phyloP scores from a whole-genome alignment of 2,113 vertebrate genomes.

The Calypte anna region DNA sequence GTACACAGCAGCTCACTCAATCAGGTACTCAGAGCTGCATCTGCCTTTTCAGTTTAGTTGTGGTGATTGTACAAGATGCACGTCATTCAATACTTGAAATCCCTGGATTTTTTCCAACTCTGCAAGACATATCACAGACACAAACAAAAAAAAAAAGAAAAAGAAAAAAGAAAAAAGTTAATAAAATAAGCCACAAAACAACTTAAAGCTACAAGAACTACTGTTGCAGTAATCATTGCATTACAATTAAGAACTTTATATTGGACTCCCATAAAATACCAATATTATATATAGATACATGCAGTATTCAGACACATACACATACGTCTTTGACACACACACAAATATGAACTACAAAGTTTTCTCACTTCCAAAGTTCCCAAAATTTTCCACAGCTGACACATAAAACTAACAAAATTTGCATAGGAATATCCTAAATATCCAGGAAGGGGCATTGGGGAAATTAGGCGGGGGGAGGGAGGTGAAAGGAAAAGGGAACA shows the following conservation, averaged over 20 bases:
- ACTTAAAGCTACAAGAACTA: neutral
- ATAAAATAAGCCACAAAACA: neutral
- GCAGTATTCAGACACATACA: neutral
- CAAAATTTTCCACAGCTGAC: neutral
- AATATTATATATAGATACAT: neutral
- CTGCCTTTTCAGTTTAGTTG: conserved; percentile 33
- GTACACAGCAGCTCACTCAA: conserved; percentile 12
- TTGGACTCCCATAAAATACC: neutral
- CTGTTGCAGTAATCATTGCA: neutral
- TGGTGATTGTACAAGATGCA: neutral
- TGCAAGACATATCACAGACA: conserved; percentile 64
- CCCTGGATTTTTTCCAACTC: conserved; percentile 55
- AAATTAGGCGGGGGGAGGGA: accelerated
- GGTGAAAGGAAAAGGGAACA: neutral
- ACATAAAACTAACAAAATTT: neutral
- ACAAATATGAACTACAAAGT: accelerated
- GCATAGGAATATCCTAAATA: neutral
- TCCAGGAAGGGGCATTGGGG: neutral
- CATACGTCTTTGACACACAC: neutral
- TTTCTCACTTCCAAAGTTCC: neutral
- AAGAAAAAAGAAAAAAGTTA: neutral
- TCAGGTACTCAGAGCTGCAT: conserved; percentile 15
- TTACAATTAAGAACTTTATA: neutral
- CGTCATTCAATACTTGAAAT: conserved; percentile 24
- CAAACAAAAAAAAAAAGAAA: neutral